Conservation (phyloP, 1,140 invertebrate species). For the Oscheius sp. region DNA sequence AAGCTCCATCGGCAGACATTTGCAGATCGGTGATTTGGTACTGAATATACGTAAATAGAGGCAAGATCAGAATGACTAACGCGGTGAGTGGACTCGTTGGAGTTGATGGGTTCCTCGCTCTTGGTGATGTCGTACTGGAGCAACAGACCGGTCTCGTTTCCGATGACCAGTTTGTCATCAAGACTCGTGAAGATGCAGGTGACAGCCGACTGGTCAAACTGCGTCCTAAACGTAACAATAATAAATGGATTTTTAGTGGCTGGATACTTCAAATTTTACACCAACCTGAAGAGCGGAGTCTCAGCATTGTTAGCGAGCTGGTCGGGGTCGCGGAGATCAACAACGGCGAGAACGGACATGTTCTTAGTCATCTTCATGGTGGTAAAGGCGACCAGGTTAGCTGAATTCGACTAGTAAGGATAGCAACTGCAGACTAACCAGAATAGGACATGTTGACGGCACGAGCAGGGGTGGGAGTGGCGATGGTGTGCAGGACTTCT, state of each 20-base stretch:
- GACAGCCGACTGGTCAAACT: slow-evolving; percentile 54
- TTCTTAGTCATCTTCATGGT: slow-evolving; percentile 52
- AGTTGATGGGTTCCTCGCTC: slow-evolving; percentile 43
- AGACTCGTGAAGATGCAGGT: slow-evolving; percentile 37
- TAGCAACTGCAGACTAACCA: neutral
- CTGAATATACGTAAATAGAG: neutral
- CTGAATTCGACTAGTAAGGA: slow-evolving; percentile 22
- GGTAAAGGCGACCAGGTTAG: slow-evolving; percentile 54
- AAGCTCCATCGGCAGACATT: slow-evolving; percentile 51
- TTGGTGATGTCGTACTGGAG: slow-evolving; percentile 48
- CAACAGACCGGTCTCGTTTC: slow-evolving; percentile 46
- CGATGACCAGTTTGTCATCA: slow-evolving; percentile 40
- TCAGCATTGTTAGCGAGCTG: slow-evolving; percentile 39
- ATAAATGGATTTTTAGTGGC: slow-evolving; percentile 38
- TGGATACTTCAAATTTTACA: neutral
- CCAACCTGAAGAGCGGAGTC: slow-evolving; percentile 6
- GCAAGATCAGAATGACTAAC: slow-evolving; percentile 4
- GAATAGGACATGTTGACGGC: slow-evolving; percentile 56
- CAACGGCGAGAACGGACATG: slow-evolving; percentile 42
- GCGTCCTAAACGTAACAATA: slow-evolving; percentile 50
- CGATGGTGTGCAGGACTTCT: slow-evolving; percentile 17
- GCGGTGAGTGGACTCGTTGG: slow-evolving; percentile 35
- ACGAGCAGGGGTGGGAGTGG: slow-evolving; percentile 48
- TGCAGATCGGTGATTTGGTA: slow-evolving; percentile 55
- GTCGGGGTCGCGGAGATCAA: slow-evolving; percentile 50